Evolutionary conservation across 2,113 vertebrate genomes (phyloP), one percentile per base, ranked within the genome.

Genomic region (Petaurus breviceps): DNA sequence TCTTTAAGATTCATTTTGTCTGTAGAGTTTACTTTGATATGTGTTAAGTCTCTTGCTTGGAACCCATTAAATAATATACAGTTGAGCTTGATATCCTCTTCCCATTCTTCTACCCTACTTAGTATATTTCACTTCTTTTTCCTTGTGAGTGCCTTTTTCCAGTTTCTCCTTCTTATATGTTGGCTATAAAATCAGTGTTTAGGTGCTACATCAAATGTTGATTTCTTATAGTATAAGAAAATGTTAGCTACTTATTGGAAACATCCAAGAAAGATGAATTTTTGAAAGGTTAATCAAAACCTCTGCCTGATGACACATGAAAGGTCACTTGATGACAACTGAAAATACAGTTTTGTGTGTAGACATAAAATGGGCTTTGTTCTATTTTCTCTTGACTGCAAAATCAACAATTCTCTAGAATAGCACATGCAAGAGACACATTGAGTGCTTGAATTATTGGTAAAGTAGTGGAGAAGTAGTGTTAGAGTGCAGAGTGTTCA

Each of bases 21-120:
- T 77, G 57, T 92, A 91, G 43, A 37, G 4, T 55, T 95, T 95
- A 54, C 26, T 94, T 61, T 94, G 55, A 96, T 90, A 46, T 95
- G 90, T 92, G 84, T 28, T 96, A 28, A 94, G 57, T 23, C 22
- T 94, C 61, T 49, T 92, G 37, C 89, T 93, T 24, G 93, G 91
- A 96, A 92, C 61, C 92, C 91, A 91, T 19, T 23, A 24, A 7
- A 77, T 22, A 19, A 77, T 77, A 77, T 19, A 9, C 1, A 22
- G 4, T 77, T 77, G 68, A 77, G 68, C 37, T 31, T 77, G 61
- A n/a, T n/a, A 77, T 31, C 28, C 11, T 61, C 14, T n/a, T 77
- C 61, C 12, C n/a, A 6, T 16, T 77, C 1, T 31, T n/a, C 37
- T 19, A 19, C 5, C 23, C 14, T 31, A 61, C 11, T 49, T 92